These are phyloP conservation scores for Gymnosoma rotundatum DNA, from an alignment of 2,888 invertebrate genomes.

Conservation along the genomic window DNA sequence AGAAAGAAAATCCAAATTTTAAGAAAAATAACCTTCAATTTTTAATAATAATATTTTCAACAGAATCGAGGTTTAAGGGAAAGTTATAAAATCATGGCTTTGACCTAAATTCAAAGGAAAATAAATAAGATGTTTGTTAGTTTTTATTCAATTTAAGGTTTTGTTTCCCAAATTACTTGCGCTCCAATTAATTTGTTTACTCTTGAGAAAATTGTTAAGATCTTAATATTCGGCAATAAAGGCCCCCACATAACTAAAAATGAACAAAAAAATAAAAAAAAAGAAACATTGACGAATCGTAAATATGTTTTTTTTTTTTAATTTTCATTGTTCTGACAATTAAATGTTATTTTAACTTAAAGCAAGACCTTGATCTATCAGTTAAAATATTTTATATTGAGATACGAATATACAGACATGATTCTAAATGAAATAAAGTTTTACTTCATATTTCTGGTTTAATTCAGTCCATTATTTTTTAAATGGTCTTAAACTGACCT, in stretches of 20 bases:
- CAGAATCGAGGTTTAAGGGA: constrained; percentile 24
- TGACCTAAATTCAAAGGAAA: constrained; percentile 36
- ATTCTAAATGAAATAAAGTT: constrained; percentile 19
- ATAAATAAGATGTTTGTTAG: too few relatives aligned
- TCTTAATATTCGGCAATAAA: neutral
- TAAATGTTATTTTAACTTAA: neutral
- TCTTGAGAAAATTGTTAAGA: constrained; percentile 11
- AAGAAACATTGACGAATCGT: neutral
- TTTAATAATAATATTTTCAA: constrained; percentile 15
- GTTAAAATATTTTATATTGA: neutral
- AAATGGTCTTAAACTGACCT: constrained; percentile 8
- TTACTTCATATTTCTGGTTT: neutral
- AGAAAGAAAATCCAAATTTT: neutral
- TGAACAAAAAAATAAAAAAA: neutral
- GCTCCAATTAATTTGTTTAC: constrained; percentile 5
- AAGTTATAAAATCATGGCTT: constrained; percentile 42
- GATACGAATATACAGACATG: neutral
- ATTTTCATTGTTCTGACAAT: neutral
- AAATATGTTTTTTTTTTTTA: neutral
- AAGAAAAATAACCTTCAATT: constrained; percentile 10
- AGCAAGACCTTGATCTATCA: constrained; percentile 29
- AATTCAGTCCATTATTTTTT: constrained; percentile 18
- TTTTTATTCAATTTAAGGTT: neutral
- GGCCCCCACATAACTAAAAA: neutral
- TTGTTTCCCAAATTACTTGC: constrained; percentile 15